These are phyloP conservation scores for Apodemia hepburni DNA, from an alignment of 2,888 invertebrate genomes.

Conservation along the genomic window DNA sequence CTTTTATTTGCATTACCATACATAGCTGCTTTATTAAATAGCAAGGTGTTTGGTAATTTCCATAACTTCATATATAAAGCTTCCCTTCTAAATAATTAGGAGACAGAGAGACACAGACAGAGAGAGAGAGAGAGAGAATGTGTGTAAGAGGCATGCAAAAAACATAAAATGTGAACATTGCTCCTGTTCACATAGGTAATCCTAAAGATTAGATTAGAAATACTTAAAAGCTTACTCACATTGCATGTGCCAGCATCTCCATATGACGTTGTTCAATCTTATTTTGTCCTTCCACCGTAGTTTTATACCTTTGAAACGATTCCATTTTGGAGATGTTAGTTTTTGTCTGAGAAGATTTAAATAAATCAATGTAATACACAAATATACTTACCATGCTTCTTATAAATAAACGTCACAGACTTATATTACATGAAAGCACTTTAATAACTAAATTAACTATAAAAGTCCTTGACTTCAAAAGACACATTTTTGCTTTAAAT, in stretches of 20 bases:
- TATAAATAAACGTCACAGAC: conserved; percentile 55
- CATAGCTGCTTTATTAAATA: too few species aligned
- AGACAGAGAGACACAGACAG: too few species aligned
- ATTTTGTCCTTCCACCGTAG: conserved; percentile 99
- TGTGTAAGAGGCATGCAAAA: too few species aligned
- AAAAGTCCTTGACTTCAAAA: conserved; percentile 55
- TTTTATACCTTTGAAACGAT: conserved; percentile 98
- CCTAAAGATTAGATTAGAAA: too few species aligned
- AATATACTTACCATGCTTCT: conserved; percentile 56
- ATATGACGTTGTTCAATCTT: conserved; percentile 99
- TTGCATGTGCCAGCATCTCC: conserved; percentile 99
- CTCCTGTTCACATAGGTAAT: too few species aligned
- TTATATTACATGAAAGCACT: conserved; percentile 47
- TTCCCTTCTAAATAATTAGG: too few species aligned
- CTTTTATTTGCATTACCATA: too few species aligned
- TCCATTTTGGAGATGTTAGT: conserved; percentile 99
- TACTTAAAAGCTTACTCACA: conserved; percentile 81
- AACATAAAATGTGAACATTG: too few species aligned
- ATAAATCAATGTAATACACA: conserved; percentile 29
- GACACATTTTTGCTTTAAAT: conserved; percentile 59
- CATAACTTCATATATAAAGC: too few species aligned
- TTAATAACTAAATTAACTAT: conserved; percentile 51
- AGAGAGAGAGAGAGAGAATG: too few species aligned
- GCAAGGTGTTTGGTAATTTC: too few species aligned
- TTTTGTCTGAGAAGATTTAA: conserved; percentile 90